Conservation (phyloP, 2,797 vertebrate species). For the Euphonia xanthogaster region DNA sequence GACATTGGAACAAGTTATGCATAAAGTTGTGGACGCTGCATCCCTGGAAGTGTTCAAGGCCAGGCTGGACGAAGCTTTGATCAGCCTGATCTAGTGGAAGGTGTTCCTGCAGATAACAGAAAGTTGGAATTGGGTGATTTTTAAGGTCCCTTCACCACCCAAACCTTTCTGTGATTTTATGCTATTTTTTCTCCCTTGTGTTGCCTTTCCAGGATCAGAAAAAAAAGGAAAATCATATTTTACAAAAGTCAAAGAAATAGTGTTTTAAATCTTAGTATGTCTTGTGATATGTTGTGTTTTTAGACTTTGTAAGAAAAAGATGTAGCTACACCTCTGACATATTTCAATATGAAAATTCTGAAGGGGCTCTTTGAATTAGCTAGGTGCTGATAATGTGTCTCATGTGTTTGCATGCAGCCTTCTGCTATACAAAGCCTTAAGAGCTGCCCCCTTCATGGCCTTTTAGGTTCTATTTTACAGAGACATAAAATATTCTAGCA, state of each 20-base stretch:
- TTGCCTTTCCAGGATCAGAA: neutral
- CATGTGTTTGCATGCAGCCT: neutral
- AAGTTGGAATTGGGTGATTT: neutral
- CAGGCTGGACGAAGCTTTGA: neutral
- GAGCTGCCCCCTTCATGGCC: neutral
- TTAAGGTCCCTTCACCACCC: neutral
- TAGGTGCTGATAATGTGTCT: neutral
- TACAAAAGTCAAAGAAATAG: neutral
- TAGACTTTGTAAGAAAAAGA: neutral
- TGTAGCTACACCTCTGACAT: neutral
- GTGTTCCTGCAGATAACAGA: neutral
- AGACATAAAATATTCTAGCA: neutral
- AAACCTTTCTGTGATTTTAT: neutral
- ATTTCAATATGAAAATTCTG: neutral
- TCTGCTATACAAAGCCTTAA: neutral
- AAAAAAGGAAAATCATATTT: neutral
- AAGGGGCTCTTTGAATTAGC: neutral
- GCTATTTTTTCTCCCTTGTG: neutral
- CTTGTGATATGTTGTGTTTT: neutral
- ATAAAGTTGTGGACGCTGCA: neutral
- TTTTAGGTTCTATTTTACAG: neutral
- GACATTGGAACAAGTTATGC: neutral
- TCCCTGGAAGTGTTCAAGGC: neutral
- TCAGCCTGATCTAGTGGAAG: neutral
- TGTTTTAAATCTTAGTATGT: neutral